Percentiles rank a stretch among this genome's conserved stretches.
These are phyloP conservation scores for Pelosia muscerda DNA, from an alignment of 2,888 invertebrate genomes.

Conservation along the genomic window DNA sequence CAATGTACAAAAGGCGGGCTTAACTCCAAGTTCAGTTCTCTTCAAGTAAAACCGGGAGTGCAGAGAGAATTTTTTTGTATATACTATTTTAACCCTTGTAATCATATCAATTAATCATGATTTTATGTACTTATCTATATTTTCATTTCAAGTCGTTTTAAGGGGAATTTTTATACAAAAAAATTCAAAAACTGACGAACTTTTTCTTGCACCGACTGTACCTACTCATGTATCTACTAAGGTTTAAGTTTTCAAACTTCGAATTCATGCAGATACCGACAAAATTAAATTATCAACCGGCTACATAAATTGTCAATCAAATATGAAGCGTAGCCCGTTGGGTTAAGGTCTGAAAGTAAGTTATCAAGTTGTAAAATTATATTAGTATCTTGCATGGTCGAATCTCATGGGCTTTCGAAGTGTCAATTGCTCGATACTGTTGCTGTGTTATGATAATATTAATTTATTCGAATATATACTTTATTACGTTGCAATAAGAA, in stretches of 20 bases:
- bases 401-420: conserved; percentile 63
- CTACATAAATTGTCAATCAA: conserved; percentile 15
- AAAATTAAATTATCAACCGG: conserved; percentile 20
- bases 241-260: conserved; percentile 65
- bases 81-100: no score
- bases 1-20: no score
- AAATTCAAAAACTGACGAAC: not conserved
- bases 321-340: conserved; percentile 28
- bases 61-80: no score
- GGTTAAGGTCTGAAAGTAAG: conserved; percentile 16
- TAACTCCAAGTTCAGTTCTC: no score
- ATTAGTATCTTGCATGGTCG: conserved; percentile 54
- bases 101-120: no score
- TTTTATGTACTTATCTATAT: no score
- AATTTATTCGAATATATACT: conserved; percentile 38
- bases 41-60: no score
- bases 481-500: conserved; percentile 34
- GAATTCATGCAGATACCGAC: conserved; percentile 58
- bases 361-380: conserved; percentile 28
- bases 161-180: no score
- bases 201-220: not conserved
- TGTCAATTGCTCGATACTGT: conserved; percentile 69
- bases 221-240: conserved; percentile 56
- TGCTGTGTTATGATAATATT: conserved; percentile 48
- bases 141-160: no score